A percentile compares a stretch with the other conserved stretches of the same genome.
Conservation (phyloP, 2,888 invertebrate species). For the Macaria notata region DNA sequence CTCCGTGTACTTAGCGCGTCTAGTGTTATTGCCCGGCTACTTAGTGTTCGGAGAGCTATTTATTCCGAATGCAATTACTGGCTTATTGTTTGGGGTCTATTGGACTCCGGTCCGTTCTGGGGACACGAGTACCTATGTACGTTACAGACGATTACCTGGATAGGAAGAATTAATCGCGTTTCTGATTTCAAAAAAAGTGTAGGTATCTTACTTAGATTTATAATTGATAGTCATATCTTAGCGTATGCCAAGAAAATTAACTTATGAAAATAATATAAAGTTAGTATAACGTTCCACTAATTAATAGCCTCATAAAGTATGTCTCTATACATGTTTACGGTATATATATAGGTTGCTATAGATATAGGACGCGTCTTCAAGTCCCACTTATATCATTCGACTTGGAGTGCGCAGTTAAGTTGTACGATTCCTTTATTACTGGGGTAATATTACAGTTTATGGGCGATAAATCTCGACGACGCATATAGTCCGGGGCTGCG, state of each 20-base stretch:
- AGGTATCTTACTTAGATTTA: too few relatives aligned
- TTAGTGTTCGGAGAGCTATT: conserved; percentile 18
- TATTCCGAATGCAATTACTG: conserved; percentile 13
- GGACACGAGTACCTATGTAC: too few relatives aligned
- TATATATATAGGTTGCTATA: background rate
- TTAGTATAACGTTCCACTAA: too few relatives aligned
- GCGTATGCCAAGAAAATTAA: too few relatives aligned
- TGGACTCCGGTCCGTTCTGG: background rate
- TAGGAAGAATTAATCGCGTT: too few relatives aligned
- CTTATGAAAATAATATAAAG: too few relatives aligned
- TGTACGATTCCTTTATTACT: conserved; percentile 69
- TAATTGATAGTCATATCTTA: too few relatives aligned
- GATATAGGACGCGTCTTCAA: background rate
- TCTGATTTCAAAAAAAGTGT: too few relatives aligned
- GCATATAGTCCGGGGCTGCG: conserved; percentile 49
- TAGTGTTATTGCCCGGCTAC: conserved; percentile 20
- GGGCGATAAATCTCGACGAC: conserved; percentile 66
- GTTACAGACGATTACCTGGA: too few relatives aligned
- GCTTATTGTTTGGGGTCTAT: conserved; percentile 17
- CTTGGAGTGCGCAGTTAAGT: conserved; percentile 57
- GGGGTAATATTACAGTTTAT: conserved; percentile 71
- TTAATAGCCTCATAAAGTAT: too few relatives aligned
- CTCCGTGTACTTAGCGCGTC: conserved; percentile 23
- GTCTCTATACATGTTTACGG: too few relatives aligned
- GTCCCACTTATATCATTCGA: conserved; percentile 43